phyloP scores from a whole-genome alignment of 2,888 invertebrate genomes.

The Aquatica leii region DNA sequence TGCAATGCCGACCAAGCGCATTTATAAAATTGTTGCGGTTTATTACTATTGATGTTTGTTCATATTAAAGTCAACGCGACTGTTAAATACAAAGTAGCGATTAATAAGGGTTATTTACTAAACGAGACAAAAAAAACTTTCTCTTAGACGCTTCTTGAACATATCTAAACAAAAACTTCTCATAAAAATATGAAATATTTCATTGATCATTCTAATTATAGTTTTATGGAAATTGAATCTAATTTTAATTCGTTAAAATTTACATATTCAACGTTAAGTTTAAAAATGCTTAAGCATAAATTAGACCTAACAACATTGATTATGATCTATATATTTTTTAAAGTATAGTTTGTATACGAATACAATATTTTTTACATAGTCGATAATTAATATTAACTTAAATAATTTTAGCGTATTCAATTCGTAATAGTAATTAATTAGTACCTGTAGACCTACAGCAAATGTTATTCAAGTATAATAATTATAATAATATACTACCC shows the following conservation, averaged over 20 bases:
- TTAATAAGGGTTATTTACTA: constrained; percentile 1
- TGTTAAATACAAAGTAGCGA: not conserved
- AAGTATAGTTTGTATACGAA: constrained; percentile 7
- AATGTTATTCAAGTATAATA: constrained; percentile 8
- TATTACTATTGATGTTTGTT: not conserved
- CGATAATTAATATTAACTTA: not conserved
- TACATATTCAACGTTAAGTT: constrained; percentile 9
- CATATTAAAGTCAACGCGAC: not conserved
- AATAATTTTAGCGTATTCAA: not conserved
- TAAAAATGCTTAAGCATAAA: constrained; percentile 6
- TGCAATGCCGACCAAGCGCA: not conserved
- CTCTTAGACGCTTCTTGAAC: too few species aligned
- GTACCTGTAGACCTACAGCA: not conserved
- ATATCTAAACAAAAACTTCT: too few species aligned
- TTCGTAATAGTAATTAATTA: constrained; percentile 2
- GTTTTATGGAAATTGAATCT: constrained; percentile 12
- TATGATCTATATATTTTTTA: constrained; percentile 9
- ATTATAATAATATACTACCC: constrained; percentile 1
- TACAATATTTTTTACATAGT: not conserved
- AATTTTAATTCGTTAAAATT: constrained; percentile 8
- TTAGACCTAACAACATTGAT: constrained; percentile 9
- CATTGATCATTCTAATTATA: not conserved
- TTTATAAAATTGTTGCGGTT: too few species aligned
- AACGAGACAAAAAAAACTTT: too few species aligned
- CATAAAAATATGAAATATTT: constrained; percentile 12